Evolutionary conservation across 2,888 invertebrate genomes (phyloP).

Genomic region (Neria commutata): DNA sequence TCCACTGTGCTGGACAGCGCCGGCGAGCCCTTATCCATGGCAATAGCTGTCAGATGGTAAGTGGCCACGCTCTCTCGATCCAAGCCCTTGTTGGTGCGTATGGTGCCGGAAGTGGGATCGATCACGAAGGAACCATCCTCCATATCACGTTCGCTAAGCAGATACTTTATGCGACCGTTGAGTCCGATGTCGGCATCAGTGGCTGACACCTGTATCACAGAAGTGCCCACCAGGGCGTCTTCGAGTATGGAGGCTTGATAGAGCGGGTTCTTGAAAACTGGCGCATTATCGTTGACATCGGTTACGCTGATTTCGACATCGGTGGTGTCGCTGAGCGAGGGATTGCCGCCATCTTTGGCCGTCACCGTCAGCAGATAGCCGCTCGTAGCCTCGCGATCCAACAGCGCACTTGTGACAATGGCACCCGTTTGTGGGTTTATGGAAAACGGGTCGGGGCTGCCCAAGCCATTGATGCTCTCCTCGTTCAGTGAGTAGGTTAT

Average conservation of each 20-base stretch:
- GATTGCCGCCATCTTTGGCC: constrained; percentile 90
- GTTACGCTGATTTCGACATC: constrained; percentile 94
- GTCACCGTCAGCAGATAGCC: constrained; percentile 90
- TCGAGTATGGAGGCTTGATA: constrained; percentile 86
- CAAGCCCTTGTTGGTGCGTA: constrained; percentile 85
- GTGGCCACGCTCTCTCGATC: constrained; percentile 89
- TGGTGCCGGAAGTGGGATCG: constrained; percentile 89
- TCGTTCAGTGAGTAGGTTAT: constrained; percentile 79
- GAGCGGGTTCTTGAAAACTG: constrained; percentile 80
- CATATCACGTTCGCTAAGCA: constrained; percentile 72
- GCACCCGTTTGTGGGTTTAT: constrained; percentile 95
- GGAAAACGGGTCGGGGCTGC: constrained; percentile 74
- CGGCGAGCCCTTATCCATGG: constrained; percentile 88
- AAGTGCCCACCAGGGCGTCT: constrained; percentile 83
- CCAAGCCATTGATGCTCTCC: constrained; percentile 66
- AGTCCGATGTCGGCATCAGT: constrained; percentile 84
- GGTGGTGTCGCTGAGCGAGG: constrained; percentile 89
- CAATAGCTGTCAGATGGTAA: constrained; percentile 85
- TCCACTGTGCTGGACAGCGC: constrained; percentile 73
- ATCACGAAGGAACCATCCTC: constrained; percentile 92
- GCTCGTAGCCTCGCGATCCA: constrained; percentile 84
- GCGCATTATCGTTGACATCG: constrained; percentile 96
- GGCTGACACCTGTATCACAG: constrained; percentile 79
- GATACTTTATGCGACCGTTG: constrained; percentile 86
- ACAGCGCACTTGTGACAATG: constrained; percentile 79